Percentiles rank a stretch among this genome's conserved stretches.
phyloP scores from a whole-genome alignment of 2,888 invertebrate genomes.

The Galeopsomyia nigrocyanea region DNA sequence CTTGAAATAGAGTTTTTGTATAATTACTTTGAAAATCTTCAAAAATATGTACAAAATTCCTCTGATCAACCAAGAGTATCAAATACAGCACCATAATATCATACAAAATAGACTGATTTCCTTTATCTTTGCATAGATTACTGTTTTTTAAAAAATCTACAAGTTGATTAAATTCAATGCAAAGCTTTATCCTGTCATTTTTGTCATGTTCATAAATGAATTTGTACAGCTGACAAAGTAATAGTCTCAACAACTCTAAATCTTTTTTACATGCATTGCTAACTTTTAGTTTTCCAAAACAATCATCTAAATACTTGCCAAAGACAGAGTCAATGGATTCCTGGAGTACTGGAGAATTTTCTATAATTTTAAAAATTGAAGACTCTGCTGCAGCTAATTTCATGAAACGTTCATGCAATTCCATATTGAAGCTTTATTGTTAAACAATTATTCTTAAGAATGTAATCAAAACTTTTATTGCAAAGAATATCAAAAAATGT shows the following conservation, averaged over 20 bases:
- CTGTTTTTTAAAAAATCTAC: constrained; percentile 19
- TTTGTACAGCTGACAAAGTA: constrained; percentile 41
- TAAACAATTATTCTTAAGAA: too few relatives aligned
- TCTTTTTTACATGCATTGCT: neutral
- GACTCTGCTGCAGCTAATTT: constrained; percentile 49
- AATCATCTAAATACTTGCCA: constrained; percentile 18
- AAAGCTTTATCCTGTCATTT: neutral
- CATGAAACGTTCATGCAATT: constrained; percentile 56
- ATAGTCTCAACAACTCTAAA: constrained; percentile 32
- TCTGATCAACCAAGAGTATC: constrained; percentile 48
- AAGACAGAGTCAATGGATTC: constrained; percentile 13
- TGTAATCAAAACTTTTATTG: too few relatives aligned
- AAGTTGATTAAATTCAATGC: constrained; percentile 20
- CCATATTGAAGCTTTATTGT: constrained; percentile 50
- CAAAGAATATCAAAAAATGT: too few relatives aligned
- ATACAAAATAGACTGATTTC: constrained; percentile 45
- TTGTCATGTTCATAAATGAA: constrained; percentile 24
- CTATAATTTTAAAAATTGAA: constrained; percentile 50
- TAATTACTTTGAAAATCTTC: constrained; percentile 47
- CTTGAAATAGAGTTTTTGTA: constrained; percentile 1
- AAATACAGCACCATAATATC: constrained; percentile 57
- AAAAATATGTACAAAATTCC: constrained; percentile 48
- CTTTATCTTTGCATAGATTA: constrained; percentile 16
- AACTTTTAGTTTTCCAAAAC: constrained; percentile 19
- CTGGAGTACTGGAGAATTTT: neutral